These are phyloP conservation scores for Neoarius graeffei DNA, from an alignment of 2,113 vertebrate species.

Conservation along the genomic window DNA sequence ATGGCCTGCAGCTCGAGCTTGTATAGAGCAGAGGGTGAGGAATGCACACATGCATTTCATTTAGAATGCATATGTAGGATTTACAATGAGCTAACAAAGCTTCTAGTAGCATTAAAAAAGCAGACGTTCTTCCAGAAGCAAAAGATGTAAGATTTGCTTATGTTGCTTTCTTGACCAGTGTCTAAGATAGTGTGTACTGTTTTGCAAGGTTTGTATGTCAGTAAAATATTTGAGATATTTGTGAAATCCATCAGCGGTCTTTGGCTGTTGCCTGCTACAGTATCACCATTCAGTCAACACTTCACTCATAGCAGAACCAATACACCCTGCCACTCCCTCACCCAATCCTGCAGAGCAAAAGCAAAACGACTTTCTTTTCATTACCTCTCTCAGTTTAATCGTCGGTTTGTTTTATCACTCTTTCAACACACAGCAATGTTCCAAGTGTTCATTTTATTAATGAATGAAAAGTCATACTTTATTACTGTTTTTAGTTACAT, in stretches of 20 bases:
- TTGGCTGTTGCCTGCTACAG: constrained; percentile 17
- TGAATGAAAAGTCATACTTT: background rate
- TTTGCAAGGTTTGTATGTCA: constrained; percentile 11
- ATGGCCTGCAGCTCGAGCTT: background rate
- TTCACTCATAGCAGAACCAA: background rate
- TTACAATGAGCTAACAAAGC: background rate
- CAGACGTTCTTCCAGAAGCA: background rate
- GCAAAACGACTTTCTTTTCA: constrained; percentile 1
- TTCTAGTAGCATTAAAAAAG: background rate
- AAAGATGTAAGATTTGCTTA: background rate
- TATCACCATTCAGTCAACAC: constrained; percentile 39
- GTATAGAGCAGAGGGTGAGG: background rate
- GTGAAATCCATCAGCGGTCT: constrained; percentile 29
- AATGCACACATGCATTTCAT: constrained; percentile 33
- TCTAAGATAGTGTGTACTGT: background rate
- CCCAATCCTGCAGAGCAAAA: background rate
- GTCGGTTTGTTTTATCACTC: background rate
- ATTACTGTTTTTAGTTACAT: background rate
- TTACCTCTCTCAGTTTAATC: constrained; percentile 2
- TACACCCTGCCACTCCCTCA: background rate
- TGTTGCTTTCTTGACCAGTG: background rate
- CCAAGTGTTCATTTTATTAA: background rate
- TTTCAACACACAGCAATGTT: background rate
- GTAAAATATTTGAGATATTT: constrained; percentile 29
- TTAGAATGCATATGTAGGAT: constrained; percentile 7